phyloP scores from a whole-genome alignment of 1,140 invertebrate species.

The Rhyzopertha dominica region DNA sequence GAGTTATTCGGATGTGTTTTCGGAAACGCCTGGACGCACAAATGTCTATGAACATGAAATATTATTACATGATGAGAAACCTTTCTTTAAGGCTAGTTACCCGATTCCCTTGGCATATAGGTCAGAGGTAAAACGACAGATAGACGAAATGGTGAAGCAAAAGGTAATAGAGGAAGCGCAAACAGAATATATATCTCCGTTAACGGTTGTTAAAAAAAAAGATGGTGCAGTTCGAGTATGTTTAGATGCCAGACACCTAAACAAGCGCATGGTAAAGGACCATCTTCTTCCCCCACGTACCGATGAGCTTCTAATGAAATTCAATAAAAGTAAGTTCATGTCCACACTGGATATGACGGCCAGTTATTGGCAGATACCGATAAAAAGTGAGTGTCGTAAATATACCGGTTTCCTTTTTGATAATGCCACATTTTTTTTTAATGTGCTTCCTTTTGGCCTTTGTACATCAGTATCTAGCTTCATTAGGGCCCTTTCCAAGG shows the following conservation, averaged over 20 bases:
- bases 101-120: background rate
- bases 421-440: conserved; percentile 4
- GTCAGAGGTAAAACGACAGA: background rate
- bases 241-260: conserved; percentile 30
- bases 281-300: conserved; percentile 22
- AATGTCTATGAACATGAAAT: conserved; percentile 1
- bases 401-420: conserved; percentile 11
- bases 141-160: background rate
- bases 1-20: background rate
- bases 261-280: conserved; percentile 24
- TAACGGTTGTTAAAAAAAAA: conserved; percentile 15
- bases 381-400: conserved; percentile 10
- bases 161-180: background rate
- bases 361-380: conserved; percentile 17
- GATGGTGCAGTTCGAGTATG: conserved; percentile 25
- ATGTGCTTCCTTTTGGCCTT: conserved; percentile 13
- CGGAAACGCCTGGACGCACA: background rate
- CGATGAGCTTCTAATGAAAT: conserved; percentile 7
- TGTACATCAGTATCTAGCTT: conserved; percentile 4
- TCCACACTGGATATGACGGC: conserved; percentile 6
- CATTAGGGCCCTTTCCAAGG: background rate
- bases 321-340: conserved; percentile 1
- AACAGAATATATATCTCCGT: conserved; percentile 4
- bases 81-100: background rate
- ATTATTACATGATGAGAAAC: background rate